These are phyloP conservation scores for Heteropelma amictum DNA, from an alignment of 2,888 invertebrate genomes.

Conservation along the genomic window DNA sequence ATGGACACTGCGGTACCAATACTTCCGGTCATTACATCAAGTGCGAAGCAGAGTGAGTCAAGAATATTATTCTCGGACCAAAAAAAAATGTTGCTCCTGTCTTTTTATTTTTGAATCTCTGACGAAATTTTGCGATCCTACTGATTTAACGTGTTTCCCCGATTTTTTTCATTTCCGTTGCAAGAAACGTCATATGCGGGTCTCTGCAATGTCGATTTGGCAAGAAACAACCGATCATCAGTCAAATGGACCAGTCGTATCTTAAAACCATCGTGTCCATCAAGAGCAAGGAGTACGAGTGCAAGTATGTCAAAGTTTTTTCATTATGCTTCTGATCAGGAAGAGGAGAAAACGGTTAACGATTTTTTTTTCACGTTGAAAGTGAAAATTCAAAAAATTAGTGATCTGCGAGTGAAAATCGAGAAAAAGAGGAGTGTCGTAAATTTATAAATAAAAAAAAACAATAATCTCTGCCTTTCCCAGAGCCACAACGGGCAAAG, in stretches of 20 bases:
- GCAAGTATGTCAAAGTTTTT: conserved; percentile 94
- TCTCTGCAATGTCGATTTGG: conserved; percentile 96
- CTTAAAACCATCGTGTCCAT: conserved; percentile 94
- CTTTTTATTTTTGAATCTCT: too few species aligned
- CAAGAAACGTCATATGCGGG: conserved; percentile 94
- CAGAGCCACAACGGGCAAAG: conserved; percentile 87
- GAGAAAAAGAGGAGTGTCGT: too few species aligned
- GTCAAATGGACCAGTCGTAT: conserved; percentile 89
- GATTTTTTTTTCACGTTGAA: too few species aligned
- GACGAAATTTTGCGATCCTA: background rate
- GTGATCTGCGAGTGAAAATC: too few species aligned
- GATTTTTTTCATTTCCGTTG: conserved; percentile 18
- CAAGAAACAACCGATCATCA: conserved; percentile 87
- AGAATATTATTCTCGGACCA: too few species aligned
- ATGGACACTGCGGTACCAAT: conserved; percentile 96
- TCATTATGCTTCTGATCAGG: background rate
- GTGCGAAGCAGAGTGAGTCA: conserved; percentile 90
- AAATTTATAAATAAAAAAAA: too few species aligned
- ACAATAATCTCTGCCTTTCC: background rate
- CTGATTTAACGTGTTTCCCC: background rate
- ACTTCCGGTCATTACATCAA: conserved; percentile 87
- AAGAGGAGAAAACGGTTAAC: background rate
- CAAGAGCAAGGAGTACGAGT: conserved; percentile 93
- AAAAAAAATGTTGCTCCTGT: too few species aligned
- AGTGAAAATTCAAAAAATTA: too few species aligned